Percentiles rank a stretch among this genome's conserved stretches.
These are phyloP conservation scores for Todiramphus saurophagus DNA, from an alignment of 2,113 vertebrate genomes.

Conservation along the genomic window DNA sequence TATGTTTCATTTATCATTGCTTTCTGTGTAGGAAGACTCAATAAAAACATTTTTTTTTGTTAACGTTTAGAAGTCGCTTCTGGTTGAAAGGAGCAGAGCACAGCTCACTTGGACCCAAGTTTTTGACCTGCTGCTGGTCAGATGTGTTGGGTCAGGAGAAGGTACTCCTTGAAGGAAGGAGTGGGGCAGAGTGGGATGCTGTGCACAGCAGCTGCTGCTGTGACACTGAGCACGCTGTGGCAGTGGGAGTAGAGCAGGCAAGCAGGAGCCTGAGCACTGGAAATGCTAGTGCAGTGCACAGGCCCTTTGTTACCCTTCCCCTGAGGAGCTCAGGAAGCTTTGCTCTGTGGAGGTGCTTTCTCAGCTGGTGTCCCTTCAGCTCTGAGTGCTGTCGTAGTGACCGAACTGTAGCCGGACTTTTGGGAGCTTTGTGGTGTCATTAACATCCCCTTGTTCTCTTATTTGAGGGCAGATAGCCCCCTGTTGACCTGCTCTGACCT, in stretches of 20 bases:
- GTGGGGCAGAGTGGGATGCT: background rate
- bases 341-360: background rate
- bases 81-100: background rate
- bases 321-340: background rate
- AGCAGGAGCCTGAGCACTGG: background rate
- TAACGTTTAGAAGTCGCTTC: background rate
- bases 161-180: fast-evolving
- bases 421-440: background rate
- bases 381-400: background rate
- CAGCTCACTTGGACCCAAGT: background rate
- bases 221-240: background rate
- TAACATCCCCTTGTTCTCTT: background rate
- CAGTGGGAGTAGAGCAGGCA: background rate
- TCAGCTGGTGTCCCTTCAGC: background rate
- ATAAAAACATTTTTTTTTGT: background rate
- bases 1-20: background rate
- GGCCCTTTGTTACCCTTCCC: background rate
- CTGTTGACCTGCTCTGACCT: background rate
- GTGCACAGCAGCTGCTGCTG: background rate
- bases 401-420: fast-evolving
- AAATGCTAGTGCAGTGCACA: background rate
- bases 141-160: background rate
- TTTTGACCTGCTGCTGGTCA: background rate
- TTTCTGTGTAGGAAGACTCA: background rate
- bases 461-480: background rate